Base-by-base conservation (phyloP, 1,140 invertebrate species). In the Hormaphis cornu region DNA sequence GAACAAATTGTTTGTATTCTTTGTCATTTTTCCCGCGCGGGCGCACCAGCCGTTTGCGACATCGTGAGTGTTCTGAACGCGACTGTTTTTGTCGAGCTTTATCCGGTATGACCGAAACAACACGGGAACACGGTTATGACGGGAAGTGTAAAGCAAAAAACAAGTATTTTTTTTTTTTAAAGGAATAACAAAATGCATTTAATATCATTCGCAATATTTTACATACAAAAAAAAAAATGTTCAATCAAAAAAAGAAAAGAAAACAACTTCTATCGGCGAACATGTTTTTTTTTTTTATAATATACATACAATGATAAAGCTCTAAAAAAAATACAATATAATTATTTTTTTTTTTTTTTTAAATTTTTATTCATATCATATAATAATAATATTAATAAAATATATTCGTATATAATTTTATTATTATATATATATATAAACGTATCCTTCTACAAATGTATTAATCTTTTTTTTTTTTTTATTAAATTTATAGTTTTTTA, bases 261-360 rank as follows among this genome's bases (percentile, higher is more conserved):
- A 66, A 66, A 66, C 61, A 66, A 66, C 20, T 48, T 50, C 44
- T 66, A 66, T 66, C 35, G 40, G 61, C 61, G 61, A 66, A 66
- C 30, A 35, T 66, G 59, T 48, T 66, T 66, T 46, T 40, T 44
- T 26, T 46, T 35, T 28, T 50, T 48, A 66, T 26, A 48, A 33
- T 33, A 33, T 33, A 33, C 30, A 33, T 44, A 44, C 16, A n/a
- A 44, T 66, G 50, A 66, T 66, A 66, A 66, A 66, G 61, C 61
- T 66, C 61, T 66, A 66, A 66, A 66, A 66, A 66, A 66, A 66
- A 66, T 66, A 66, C 61, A 66, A 66, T 66, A 66, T 66, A 35
- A 48, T 63, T n/a, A n/a, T 46, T 12, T 46, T 46, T 40, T 40
- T 14, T 40, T 40, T 7, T 7, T 40, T 40, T 46, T 46, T 46